Evolutionary conservation across 2,888 invertebrate genomes (phyloP), one percentile per base, ranked within the genome.

Genomic region (Sialis fuliginosa): DNA sequence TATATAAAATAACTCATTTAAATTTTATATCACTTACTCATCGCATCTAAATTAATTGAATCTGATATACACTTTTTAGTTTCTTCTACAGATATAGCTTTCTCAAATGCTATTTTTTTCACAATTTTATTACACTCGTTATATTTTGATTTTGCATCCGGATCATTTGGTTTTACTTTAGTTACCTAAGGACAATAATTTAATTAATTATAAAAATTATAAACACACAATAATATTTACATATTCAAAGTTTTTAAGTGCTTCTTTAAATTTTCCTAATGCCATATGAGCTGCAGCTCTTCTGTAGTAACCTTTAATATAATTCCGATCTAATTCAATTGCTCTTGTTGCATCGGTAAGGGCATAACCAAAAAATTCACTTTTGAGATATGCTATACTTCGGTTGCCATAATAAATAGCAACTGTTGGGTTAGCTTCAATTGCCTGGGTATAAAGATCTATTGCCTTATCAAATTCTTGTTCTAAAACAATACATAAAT

Each of bases 261-360:
- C 98, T 67, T 86, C 74, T 70, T 95, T 96, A 66, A 92, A 96
- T 71, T 95, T 95, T 54, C 97, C 96, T 60, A 97, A 68, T 31
- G 96, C 90, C 96, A 99, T 97, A 59, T 93, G 79, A 33, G 98
- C 86, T 2, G 92, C 91, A 1, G 97, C 98, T 59, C 97, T 74
- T 57, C 98, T 77, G 65, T 97, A 99, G 63, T 93, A 99, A 1
- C 93, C 97, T 71, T 98, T 97, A 30, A 93, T 74, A 63, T 96
- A 98, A 30, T 74, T 72, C 56, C 78, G 81, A 65, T 98, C 95
- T 52, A 91, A 64, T 63, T 88, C 85, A 48, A 98, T 86, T 2
- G 97, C 83, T 61, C 82, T 82, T 2, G 89, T 78, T 2, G 97
- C 97, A 73, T 99, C 98, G 39, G 68, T 72, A 48, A 97, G 66